phyloP scores from a whole-genome alignment of 2,888 invertebrate genomes.

The Hydraecia micacea region DNA sequence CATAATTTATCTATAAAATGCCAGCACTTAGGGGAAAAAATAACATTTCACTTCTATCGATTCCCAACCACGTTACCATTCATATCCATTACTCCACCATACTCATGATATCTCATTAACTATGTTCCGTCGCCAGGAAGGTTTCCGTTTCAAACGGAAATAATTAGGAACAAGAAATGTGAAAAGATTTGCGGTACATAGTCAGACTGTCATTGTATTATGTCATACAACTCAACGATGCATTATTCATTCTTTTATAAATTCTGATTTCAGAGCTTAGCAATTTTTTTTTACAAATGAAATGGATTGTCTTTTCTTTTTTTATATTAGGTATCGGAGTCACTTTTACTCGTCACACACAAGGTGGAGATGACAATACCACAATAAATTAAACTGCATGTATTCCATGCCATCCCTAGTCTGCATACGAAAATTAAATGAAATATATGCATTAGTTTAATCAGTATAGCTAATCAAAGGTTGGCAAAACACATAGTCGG shows the following conservation, averaged over 20 bases:
- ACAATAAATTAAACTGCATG: too few species aligned
- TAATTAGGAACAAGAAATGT: constrained; percentile 52
- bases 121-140: constrained; percentile 37
- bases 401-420: too few species aligned
- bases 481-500: too few species aligned
- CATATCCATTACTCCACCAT: constrained; percentile 4
- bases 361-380: too few species aligned
- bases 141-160: constrained; percentile 56
- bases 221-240: constrained; percentile 17
- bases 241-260: constrained; percentile 4
- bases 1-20: too few species aligned
- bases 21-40: too few species aligned
- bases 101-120: constrained; percentile 52
- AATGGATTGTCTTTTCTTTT: not conserved
- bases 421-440: too few species aligned
- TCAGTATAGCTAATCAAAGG: too few species aligned
- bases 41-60: not conserved
- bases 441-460: too few species aligned
- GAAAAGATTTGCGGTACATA: constrained; percentile 36
- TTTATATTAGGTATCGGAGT: too few species aligned
- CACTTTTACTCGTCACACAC: too few species aligned
- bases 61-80: not conserved
- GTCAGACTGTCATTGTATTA: constrained; percentile 30
- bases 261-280: not conserved
- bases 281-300: not conserved